Conservation (phyloP, 1,140 invertebrate species). For the Odontomachus brunneus region DNA sequence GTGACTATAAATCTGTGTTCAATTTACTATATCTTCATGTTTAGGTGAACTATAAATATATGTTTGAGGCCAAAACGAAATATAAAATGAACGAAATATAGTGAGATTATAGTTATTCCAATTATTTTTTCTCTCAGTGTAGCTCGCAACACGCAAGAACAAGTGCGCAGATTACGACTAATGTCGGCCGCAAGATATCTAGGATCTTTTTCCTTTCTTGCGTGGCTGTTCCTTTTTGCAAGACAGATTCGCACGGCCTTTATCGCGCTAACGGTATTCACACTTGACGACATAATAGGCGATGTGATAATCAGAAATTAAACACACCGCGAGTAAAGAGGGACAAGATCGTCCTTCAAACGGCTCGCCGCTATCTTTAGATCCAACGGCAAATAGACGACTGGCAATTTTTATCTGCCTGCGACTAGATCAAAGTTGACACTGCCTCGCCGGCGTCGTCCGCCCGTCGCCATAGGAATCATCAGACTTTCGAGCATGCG, state of each 20-base stretch:
- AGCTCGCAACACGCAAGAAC: too few relatives aligned
- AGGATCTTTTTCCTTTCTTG: not conserved
- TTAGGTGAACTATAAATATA: too few relatives aligned
- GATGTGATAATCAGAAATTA: constrained; percentile 45
- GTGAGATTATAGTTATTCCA: too few relatives aligned
- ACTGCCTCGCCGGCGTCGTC: not conserved
- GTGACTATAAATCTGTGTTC: too few relatives aligned
- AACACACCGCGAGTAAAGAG: constrained; percentile 7
- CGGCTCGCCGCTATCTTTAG: constrained; percentile 11
- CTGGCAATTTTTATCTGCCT: constrained; percentile 14
- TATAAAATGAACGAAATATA: too few relatives aligned
- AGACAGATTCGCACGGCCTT: not conserved
- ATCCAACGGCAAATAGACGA: constrained; percentile 19
- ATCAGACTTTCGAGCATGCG: not conserved
- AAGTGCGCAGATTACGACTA: too few relatives aligned
- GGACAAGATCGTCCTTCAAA: constrained; percentile 23
- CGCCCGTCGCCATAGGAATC: not conserved
- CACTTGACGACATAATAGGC: constrained; percentile 25
- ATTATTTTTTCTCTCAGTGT: too few relatives aligned
- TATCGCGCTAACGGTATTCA: constrained; percentile 18
- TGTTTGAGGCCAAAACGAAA: too few relatives aligned
- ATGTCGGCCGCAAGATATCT: not conserved
- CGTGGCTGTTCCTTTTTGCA: too few relatives aligned
- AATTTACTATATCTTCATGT: too few relatives aligned
- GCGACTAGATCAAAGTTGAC: constrained; percentile 43